Percentiles rank a stretch among this genome's conserved stretches.
These are phyloP conservation scores for Nemopilema nomurai DNA, from an alignment of 30 jellyfish, hydroid and myxozoan species.

Conservation along the genomic window DNA sequence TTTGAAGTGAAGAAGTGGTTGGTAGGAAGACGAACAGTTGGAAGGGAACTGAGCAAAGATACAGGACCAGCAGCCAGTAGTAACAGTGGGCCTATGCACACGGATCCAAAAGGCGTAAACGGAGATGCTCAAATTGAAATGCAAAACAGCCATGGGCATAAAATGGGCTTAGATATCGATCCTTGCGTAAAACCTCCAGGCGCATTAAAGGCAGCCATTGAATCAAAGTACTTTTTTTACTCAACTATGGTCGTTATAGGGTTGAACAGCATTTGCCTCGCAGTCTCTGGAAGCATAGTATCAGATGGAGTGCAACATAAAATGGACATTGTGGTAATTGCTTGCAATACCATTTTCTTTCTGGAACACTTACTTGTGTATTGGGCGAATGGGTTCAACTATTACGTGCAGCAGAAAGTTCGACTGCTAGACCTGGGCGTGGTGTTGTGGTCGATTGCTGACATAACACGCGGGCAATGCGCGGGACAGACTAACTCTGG, in stretches of 20 bases:
- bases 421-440: conserved; percentile 24
- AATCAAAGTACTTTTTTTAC: conserved; percentile 43
- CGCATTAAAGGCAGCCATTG: neutral
- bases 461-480: conserved; percentile 10
- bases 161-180: neutral
- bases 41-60: neutral
- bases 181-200: neutral
- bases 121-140: neutral
- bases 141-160: neutral
- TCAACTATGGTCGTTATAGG: conserved; percentile 1
- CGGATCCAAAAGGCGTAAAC: neutral
- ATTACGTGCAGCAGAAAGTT: conserved; percentile 3
- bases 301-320: neutral
- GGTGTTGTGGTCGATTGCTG: conserved; percentile 27
- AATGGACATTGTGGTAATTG: conserved; percentile 27
- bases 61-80: neutral
- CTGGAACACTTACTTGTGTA: conserved; percentile 42
- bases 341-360: conserved; percentile 1
- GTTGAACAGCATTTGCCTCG: conserved; percentile 28
- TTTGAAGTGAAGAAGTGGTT: neutral
- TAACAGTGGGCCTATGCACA: neutral
- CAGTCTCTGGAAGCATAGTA: neutral
- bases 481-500: conserved; percentile 46
- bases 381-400: conserved; percentile 42
- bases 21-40: neutral